These are phyloP conservation scores for Blera fallax DNA, from an alignment of 2,888 invertebrate species.

Conservation along the genomic window DNA sequence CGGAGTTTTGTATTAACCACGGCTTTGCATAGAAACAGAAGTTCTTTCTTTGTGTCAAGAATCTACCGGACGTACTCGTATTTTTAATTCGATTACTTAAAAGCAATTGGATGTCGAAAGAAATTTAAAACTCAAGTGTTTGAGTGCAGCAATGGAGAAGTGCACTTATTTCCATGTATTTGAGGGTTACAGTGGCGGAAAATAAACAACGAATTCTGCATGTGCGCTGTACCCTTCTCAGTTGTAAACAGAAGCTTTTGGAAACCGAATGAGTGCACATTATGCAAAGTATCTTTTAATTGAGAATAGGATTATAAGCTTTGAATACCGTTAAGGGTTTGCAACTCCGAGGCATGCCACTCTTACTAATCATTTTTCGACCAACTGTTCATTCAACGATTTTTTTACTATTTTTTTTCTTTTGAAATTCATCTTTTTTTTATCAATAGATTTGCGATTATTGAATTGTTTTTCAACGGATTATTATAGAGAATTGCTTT, in stretches of 20 bases:
- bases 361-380: no score
- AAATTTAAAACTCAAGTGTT: conserved; percentile 2
- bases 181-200: not conserved
- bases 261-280: no score
- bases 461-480: no score
- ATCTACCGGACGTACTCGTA: not conserved
- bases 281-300: no score
- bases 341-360: no score
- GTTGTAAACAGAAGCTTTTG: not conserved
- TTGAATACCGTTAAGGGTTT: no score
- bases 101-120: conserved; percentile 25
- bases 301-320: no score
- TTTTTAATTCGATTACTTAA: conserved; percentile 31
- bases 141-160: not conserved
- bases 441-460: no score
- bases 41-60: not conserved
- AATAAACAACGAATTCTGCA: not conserved
- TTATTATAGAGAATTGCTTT: no score
- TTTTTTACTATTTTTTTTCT: no score
- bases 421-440: no score
- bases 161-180: conserved; percentile 9
- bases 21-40: conserved; percentile 1
- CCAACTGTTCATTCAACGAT: no score
- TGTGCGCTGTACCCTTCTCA: not conserved
- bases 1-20: not conserved